Conservation (phyloP, 2,888 invertebrate genomes). For the Epirrita christyi region DNA sequence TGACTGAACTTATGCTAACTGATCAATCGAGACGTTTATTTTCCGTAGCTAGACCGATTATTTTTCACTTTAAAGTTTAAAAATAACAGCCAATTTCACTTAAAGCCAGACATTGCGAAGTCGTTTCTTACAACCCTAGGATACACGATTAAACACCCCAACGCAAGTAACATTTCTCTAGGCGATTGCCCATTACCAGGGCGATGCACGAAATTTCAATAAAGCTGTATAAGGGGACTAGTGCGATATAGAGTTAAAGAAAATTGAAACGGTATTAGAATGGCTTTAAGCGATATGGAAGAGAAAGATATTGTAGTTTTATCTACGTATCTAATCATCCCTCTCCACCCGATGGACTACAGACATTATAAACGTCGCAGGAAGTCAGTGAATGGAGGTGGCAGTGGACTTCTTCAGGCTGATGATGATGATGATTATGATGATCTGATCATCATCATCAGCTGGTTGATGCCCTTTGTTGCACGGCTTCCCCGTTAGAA, state of each 20-base stretch:
- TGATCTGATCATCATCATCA: no score
- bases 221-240: constrained; percentile 57
- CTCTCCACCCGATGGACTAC: no score
- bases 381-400: no score
- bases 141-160: constrained; percentile 71
- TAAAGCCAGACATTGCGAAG: constrained; percentile 47
- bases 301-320: background rate
- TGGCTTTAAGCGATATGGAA: background rate
- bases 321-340: background rate
- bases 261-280: constrained; percentile 18
- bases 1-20: no score
- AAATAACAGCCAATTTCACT: constrained; percentile 1
- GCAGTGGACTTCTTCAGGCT: no score
- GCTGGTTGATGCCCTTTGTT: no score
- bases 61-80: no score
- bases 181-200: constrained; percentile 73
- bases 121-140: constrained; percentile 55
- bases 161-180: constrained; percentile 56
- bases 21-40: no score
- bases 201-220: constrained; percentile 78
- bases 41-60: no score
- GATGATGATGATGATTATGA: no score
- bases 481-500: no score
- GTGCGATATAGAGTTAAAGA: constrained; percentile 23
- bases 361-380: no score